These are phyloP conservation scores for Rhadinocentrus ornatus DNA, from an alignment of 2,797 vertebrate genomes.

Conservation along the genomic window DNA sequence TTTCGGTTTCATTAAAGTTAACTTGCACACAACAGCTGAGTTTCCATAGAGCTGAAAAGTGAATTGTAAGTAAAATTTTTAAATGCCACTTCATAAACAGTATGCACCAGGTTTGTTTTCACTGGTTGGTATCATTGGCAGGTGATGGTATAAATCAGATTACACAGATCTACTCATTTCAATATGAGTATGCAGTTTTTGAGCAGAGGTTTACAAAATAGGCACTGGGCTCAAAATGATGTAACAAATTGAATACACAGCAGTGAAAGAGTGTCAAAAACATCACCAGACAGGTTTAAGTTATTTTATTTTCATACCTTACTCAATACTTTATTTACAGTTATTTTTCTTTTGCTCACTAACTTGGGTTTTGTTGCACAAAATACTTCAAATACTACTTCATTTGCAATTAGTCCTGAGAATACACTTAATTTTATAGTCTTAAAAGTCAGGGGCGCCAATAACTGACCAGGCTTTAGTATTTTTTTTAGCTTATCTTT, in stretches of 20 bases:
- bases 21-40: background rate
- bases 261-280: background rate
- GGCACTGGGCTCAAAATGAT: no score
- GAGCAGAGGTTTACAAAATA: no score
- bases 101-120: no score
- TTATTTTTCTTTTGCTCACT: no score
- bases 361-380: background rate
- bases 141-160: no score
- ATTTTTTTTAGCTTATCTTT: background rate
- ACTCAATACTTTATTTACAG: no score
- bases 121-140: no score
- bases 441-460: background rate
- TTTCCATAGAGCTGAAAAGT: background rate
- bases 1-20: slow-evolving; percentile 11
- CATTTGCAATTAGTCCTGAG: background rate
- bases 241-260: no score
- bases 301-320: background rate
- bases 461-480: background rate
- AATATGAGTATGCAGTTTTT: no score
- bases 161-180: no score
- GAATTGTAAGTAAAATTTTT: no score
- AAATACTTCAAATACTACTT: background rate
- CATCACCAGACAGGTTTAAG: background rate
- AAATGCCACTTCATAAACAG: no score
- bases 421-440: background rate